Evolutionary conservation across 2,113 vertebrate species (phyloP).

Genomic region (Mobula birostris): DNA sequence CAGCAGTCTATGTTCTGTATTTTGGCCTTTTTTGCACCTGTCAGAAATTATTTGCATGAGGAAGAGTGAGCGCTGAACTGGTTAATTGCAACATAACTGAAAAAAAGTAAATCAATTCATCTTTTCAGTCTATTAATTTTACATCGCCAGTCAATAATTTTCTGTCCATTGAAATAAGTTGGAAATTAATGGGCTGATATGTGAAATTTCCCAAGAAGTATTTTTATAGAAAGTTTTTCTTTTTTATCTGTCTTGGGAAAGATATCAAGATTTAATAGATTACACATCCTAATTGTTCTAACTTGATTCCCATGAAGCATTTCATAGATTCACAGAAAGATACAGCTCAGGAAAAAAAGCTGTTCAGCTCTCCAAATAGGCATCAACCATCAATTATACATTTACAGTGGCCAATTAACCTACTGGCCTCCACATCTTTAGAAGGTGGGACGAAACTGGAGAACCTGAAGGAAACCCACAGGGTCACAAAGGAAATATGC

Average conservation of each 20-base stretch:
- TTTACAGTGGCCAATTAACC: too few species aligned
- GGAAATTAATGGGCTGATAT: background rate
- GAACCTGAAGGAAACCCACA: too few species aligned
- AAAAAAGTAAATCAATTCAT: background rate
- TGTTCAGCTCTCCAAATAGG: too few species aligned
- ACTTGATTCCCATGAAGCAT: background rate
- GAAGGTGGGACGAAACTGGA: too few species aligned
- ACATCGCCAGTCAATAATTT: background rate
- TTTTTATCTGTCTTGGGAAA: background rate
- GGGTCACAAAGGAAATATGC: too few species aligned
- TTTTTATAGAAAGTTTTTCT: background rate
- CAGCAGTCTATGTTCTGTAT: background rate
- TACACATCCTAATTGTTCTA: background rate
- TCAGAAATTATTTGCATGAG: background rate
- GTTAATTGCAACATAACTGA: background rate
- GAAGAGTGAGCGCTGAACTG: background rate
- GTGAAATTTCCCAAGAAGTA: too few species aligned
- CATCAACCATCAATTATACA: too few species aligned
- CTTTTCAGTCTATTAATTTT: background rate
- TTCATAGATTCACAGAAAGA: too few species aligned
- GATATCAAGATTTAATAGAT: background rate
- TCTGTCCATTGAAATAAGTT: background rate
- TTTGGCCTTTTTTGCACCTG: background rate
- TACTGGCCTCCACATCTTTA: too few species aligned
- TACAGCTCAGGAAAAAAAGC: too few species aligned